These are phyloP conservation scores for Clivina fossor DNA, from an alignment of 2,888 invertebrate genomes.

Conservation along the genomic window DNA sequence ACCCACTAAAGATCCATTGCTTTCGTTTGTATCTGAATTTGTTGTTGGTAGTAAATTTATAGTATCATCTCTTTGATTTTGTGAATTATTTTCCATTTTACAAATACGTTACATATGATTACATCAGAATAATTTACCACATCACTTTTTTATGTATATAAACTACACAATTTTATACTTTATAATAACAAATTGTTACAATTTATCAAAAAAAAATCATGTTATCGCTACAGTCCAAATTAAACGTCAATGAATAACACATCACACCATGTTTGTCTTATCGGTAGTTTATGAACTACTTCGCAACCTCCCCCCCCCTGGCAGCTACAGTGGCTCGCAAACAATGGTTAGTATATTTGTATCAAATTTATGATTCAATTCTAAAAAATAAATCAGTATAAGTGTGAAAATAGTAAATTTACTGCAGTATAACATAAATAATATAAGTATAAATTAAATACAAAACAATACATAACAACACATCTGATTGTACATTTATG, in stretches of 20 bases:
- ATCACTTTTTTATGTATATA: slow-evolving; percentile 5
- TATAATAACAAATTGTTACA: background rate
- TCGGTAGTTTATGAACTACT: background rate
- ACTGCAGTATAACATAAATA: too few species aligned
- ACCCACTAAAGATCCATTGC: slow-evolving; percentile 16
- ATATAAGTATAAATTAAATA: too few species aligned
- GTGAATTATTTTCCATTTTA: slow-evolving; percentile 21
- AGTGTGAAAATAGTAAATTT: too few species aligned
- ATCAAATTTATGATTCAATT: background rate
- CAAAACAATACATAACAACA: too few species aligned
- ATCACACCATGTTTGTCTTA: slow-evolving; percentile 25
- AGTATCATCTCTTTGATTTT: slow-evolving; percentile 14
- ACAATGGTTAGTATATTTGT: background rate
- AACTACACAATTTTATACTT: slow-evolving; percentile 7
- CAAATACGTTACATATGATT: background rate
- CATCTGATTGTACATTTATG: too few species aligned
- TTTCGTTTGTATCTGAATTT: slow-evolving; percentile 11
- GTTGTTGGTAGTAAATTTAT: slow-evolving; percentile 12
- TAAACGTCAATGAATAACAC: slow-evolving; percentile 16
- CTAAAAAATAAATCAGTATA: background rate
- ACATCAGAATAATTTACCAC: slow-evolving; percentile 1
- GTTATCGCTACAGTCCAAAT: slow-evolving; percentile 7
- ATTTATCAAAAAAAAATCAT: background rate
- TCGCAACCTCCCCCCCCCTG: background rate
- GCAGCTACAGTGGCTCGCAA: slow-evolving; percentile 11